Evolutionary conservation across 1,140 invertebrate species (phyloP), one percentile per base, ranked within the genome.

Genomic region (Hyphantria cunea): DNA sequence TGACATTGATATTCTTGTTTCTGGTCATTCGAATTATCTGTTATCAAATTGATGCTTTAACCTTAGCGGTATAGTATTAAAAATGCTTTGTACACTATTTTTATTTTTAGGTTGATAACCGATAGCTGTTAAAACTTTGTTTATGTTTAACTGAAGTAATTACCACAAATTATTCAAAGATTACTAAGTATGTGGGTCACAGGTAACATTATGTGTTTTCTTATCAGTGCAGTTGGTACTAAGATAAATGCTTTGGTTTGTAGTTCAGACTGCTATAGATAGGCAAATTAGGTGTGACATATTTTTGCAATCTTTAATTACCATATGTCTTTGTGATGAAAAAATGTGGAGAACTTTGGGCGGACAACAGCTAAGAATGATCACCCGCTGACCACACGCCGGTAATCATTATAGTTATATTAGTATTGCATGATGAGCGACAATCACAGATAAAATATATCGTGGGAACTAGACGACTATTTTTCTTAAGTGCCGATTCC

Each of bases 11-110:
- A 78, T 82, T 82, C 79, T 76, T 68, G 75, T 70, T 62, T 44
- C 59, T 62, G 68, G 76, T 78, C 72, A 25, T 5, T 25, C 17
- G 17, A 25, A 25, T 25, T 25, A 61, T 56, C 37, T 47, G 67
- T 76, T 79, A 79, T 80, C 76, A 62, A 54, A 54, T 7, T 82
- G 80, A 82, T 80, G 76, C 79, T 66, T 61, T 82, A 76, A 80
- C 80, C 76, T 63, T 32, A 63, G 64, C 65, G 72, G 55, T 49
- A 8, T 48, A 39, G 39, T 63, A 74, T 74, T 66, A 68, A 64
- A 69, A 58, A 66, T 56, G 50, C 17, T 61, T 58, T 66, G 58
- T 67, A 68, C 66, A 65, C 12, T 39, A 39, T 9, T 39, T n/a
- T 9, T 3, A n/a, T 3, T 39, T 39, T 39, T 39, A 39, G n/a